These are phyloP conservation scores for Cryptoleucopteryx plumbea DNA, from an alignment of 2,113 vertebrate genomes.

Conservation along the genomic window DNA sequence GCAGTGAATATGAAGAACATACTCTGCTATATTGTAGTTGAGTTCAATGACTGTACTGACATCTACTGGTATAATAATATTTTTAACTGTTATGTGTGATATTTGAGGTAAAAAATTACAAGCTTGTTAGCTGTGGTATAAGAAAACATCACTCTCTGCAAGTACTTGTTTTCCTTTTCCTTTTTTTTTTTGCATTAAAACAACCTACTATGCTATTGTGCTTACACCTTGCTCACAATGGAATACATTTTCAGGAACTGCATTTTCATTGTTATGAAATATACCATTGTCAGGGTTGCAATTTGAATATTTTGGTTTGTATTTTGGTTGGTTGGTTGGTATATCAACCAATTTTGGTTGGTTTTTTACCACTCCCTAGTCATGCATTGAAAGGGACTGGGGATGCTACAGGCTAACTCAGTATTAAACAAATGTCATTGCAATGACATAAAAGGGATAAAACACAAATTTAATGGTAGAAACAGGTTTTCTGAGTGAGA, in stretches of 20 bases:
- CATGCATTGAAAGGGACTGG: not conserved
- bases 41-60: constrained; percentile 72
- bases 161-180: not conserved
- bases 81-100: not conserved
- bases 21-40: not conserved
- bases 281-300: not conserved
- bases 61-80: constrained; percentile 68
- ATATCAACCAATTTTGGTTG: not conserved
- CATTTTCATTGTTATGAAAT: not conserved
- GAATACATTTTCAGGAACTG: not conserved
- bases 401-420: not conserved
- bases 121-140: not conserved
- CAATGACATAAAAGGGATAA: not conserved
- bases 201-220: not conserved
- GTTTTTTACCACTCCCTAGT: not conserved
- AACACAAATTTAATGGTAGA: not conserved
- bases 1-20: not conserved
- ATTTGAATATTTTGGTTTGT: not conserved
- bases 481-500: not conserved
- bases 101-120: not conserved
- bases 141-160: not conserved
- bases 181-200: not conserved
- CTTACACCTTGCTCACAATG: not conserved
- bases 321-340: not conserved
- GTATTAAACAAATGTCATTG: not conserved